Evolutionary conservation across 2,113 vertebrate genomes (phyloP).

Genomic region (Cettia cetti): DNA sequence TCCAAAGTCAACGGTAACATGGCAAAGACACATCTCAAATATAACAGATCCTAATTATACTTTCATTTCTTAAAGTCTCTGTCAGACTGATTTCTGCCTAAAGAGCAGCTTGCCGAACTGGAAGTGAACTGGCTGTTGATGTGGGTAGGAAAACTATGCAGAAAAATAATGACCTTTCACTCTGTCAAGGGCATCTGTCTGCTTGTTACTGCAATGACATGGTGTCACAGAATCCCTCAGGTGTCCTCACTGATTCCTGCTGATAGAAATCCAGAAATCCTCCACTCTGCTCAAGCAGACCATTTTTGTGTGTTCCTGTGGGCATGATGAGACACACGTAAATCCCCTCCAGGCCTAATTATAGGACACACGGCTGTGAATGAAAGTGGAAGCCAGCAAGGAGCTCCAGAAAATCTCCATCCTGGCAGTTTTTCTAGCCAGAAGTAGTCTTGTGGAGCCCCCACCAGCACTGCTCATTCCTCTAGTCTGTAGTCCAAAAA

Average conservation of each 20-base stretch:
- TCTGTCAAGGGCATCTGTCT: not conserved
- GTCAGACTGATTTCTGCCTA: not conserved
- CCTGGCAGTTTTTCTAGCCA: not conserved
- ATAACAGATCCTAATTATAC: not conserved
- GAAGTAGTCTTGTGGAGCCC: not conserved
- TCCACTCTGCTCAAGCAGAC: not conserved
- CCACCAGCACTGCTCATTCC: not conserved
- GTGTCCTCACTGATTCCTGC: not conserved
- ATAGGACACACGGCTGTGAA: not conserved
- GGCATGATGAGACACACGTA: accelerated
- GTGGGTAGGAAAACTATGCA: not conserved
- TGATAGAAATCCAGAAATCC: not conserved
- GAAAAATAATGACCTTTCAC: slow-evolving; percentile 13
- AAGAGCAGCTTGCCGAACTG: not conserved
- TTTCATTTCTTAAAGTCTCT: not conserved
- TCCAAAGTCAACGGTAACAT: not conserved
- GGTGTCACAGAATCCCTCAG: not conserved
- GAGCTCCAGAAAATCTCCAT: not conserved
- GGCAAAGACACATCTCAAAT: not conserved
- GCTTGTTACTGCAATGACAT: not conserved
- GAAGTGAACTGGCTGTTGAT: not conserved
- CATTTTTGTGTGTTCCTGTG: not conserved
- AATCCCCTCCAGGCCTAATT: not conserved
- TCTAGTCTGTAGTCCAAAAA: not conserved
- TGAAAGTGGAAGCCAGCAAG: not conserved